Percentiles rank a stretch among this genome's conserved stretches.
phyloP scores from a whole-genome alignment of 2,797 vertebrate species.

The Heliangelus exortis region DNA sequence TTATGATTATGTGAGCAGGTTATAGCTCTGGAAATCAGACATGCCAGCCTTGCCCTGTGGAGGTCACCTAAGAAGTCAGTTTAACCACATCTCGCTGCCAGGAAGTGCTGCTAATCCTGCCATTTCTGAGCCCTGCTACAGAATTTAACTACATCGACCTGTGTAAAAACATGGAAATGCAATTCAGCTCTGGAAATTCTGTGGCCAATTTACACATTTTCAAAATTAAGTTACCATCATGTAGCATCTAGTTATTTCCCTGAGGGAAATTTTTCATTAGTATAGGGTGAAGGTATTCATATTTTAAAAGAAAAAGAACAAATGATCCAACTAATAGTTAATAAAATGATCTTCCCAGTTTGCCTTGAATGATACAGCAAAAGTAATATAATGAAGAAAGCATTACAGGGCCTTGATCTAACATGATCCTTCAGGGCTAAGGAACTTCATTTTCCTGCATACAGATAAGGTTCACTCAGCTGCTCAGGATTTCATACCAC shows the following conservation, averaged over 20 bases:
- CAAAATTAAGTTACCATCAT: neutral
- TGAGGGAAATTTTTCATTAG: neutral
- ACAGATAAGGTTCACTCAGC: neutral
- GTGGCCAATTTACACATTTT: neutral
- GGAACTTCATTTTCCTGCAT: neutral
- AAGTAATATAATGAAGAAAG: neutral
- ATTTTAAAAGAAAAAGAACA: conserved; percentile 28
- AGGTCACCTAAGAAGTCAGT: fast-evolving
- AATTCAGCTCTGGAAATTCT: neutral
- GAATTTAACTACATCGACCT: neutral
- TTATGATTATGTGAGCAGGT: neutral
- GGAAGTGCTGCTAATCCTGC: neutral
- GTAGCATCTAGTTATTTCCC: neutral
- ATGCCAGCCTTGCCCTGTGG: fast-evolving
- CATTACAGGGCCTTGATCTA: conserved; percentile 1
- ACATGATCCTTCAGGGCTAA: neutral
- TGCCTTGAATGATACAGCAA: neutral
- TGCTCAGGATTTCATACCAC: neutral
- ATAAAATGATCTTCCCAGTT: conserved; percentile 1
- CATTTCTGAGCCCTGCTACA: neutral
- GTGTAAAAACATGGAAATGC: neutral
- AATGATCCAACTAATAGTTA: conserved; percentile 23
- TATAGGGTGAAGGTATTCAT: neutral
- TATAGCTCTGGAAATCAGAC: neutral
- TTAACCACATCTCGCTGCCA: neutral